phyloP scores from a whole-genome alignment of 2,797 vertebrate species.

The Pterois miles region DNA sequence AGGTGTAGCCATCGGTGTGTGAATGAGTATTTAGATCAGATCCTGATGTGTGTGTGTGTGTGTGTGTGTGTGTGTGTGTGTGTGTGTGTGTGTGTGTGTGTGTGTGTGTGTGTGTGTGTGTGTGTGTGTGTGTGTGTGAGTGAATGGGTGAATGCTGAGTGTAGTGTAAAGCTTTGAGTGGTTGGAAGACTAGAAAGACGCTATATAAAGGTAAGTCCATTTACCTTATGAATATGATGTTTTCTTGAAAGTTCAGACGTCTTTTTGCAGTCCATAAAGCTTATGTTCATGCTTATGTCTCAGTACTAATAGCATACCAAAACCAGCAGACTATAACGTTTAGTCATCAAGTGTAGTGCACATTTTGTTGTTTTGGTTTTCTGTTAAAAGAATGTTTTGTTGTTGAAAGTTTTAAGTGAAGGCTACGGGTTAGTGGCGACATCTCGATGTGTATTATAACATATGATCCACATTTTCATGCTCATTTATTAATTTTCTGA shows the following conservation, averaged over 20 bases:
- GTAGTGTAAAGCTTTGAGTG: no score
- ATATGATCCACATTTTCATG: neutral
- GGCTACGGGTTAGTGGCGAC: neutral
- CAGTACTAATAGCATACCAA: neutral
- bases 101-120: no score
- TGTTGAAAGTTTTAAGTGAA: neutral
- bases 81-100: no score
- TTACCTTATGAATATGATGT: neutral
- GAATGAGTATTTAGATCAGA: neutral
- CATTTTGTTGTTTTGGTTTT: neutral
- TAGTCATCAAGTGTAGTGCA: neutral
- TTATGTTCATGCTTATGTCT: neutral
- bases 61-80: no score
- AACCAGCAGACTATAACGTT: neutral
- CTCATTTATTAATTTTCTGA: neutral
- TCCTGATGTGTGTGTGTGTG: no score
- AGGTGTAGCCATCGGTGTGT: no score
- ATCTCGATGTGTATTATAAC: neutral
- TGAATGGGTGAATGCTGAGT: no score
- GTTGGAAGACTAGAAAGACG: no score
- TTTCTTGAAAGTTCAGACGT: neutral
- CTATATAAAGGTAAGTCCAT: no score
- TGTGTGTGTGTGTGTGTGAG: no score
- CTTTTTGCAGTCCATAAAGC: neutral
- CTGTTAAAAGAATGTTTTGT: neutral